Evolutionary conservation across 2,888 invertebrate genomes (phyloP).

Genomic region (Exocentrus adspersus): DNA sequence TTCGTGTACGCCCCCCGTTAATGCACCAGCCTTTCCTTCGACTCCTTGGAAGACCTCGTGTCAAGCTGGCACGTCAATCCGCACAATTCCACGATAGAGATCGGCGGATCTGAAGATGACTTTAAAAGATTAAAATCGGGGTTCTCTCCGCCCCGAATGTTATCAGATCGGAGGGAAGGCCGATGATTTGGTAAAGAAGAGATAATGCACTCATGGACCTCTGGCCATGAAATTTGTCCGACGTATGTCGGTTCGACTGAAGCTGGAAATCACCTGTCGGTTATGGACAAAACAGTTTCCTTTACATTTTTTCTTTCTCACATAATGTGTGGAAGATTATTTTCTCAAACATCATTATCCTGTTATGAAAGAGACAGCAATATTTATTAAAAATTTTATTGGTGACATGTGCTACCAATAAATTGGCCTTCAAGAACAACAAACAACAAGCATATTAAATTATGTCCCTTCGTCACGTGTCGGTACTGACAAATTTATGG

Average conservation of each 20-base stretch:
- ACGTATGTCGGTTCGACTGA: no score
- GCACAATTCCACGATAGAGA: conserved; percentile 22
- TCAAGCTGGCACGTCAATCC: conserved; percentile 22
- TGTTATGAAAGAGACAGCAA: no score
- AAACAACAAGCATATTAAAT: no score
- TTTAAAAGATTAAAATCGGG: conserved; percentile 30
- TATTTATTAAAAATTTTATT: no score
- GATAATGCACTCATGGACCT: conserved; percentile 25
- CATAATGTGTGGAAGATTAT: no score
- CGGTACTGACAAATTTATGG: conserved; percentile 6
- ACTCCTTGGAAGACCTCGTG: conserved; percentile 14
- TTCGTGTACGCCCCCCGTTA: conserved; percentile 45
- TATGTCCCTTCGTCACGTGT: background rate
- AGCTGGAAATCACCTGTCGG: background rate
- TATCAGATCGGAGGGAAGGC: conserved; percentile 38
- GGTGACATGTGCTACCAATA: no score
- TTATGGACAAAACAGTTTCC: conserved; percentile 2
- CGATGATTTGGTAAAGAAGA: conserved; percentile 24
- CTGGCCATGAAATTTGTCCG: conserved; percentile 11
- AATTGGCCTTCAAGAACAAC: no score
- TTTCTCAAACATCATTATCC: no score
- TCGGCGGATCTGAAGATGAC: conserved; percentile 31
- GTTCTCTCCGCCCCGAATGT: conserved; percentile 20
- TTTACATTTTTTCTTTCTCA: no score
- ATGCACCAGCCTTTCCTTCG: conserved; percentile 34